Conservation (phyloP, 2,797 vertebrate species). For the Lutjanus argentimaculatus region DNA sequence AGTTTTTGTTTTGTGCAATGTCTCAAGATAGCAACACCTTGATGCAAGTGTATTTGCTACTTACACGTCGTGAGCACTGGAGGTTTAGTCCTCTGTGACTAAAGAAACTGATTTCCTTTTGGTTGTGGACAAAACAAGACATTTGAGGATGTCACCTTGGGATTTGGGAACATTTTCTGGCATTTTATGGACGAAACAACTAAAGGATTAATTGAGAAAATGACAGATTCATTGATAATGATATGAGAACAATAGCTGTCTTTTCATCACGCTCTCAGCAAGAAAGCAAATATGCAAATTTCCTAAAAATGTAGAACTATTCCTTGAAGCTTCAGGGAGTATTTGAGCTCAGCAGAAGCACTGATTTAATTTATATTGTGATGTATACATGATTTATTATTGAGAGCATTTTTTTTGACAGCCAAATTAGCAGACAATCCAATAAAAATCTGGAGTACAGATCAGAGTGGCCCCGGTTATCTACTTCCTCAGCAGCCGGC, state of each 20-base stretch:
- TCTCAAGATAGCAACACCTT: too few species aligned
- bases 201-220: too few species aligned
- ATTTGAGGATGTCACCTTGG: too few species aligned
- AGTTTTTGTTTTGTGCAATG: too few species aligned
- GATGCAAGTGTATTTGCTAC: too few species aligned
- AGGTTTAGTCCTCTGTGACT: too few species aligned
- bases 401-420: not conserved
- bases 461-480: not conserved
- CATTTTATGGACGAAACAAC: too few species aligned
- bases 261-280: not conserved
- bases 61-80: too few species aligned
- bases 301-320: not conserved
- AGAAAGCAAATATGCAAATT: not conserved
- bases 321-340: not conserved
- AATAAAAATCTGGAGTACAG: not conserved
- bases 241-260: not conserved
- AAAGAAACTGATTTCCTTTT: too few species aligned
- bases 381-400: not conserved
- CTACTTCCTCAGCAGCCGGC: not conserved
- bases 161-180: too few species aligned
- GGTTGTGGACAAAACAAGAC: too few species aligned
- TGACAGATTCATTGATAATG: too few species aligned
- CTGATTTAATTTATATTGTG: not conserved
- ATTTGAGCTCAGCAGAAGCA: not conserved
- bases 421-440: not conserved